Base-by-base conservation (phyloP, 1,140 invertebrate genomes). In the Dendroctonus ponderosae region DNA sequence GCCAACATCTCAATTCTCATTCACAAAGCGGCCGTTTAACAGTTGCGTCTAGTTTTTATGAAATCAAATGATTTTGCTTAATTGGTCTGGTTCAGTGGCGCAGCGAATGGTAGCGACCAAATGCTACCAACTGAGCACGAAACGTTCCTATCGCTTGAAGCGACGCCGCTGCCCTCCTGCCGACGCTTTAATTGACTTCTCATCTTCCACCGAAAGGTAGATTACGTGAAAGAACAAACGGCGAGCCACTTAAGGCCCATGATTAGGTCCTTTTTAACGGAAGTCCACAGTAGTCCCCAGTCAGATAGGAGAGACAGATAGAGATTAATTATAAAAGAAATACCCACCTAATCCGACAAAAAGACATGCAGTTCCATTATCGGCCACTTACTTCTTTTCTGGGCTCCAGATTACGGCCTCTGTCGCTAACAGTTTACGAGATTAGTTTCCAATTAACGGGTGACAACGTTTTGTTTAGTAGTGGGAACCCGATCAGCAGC, bases 261-360 rank as follows among this genome's bases (percentile, higher is more conserved):
- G 63, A 66, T 66, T 66, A 66, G 63, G 63, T 42, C 63, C 54
- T 66, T 66, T 66, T 59, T 58, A 66, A 58, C 63, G 63, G 63
- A 66, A 66, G 63, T 66, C 63, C 63, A 66, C 63, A 15, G 63
- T 66, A 66, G 63, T 66, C 63, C 43, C 44, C 52, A 49, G 9
- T 49, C 42, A 64, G 63, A 66, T 66, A 66, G 54, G 54, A 58
- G 59, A 58, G 63, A 66, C 63, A 66, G 63, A 66, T 66, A 66
- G 56, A 66, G 63, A 66, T 66, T 66, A 66, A 66, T 66, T 66
- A 66, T 65, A 52, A 65, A 65, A 65, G 62, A 65, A 65, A 52
- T 65, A 65, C 62, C 62, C 62, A 49, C 53, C 46, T 65, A 65
- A 65, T 65, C 62, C 62, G 53, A 65, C 62, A 65, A 65, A 65